phyloP scores from a whole-genome alignment of 2,113 vertebrate species.

The Trichechus manatus region DNA sequence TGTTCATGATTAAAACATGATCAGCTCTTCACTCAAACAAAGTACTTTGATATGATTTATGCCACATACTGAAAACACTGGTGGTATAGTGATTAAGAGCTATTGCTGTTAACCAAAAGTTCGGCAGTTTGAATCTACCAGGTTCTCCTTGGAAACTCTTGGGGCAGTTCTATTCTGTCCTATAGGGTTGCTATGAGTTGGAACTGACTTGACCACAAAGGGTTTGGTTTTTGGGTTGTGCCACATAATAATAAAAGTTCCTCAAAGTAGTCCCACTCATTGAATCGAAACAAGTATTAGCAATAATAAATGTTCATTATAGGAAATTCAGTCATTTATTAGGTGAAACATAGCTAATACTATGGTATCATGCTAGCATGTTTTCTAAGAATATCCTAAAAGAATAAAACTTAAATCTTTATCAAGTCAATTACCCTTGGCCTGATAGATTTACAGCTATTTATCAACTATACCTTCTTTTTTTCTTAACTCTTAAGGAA shows the following conservation, averaged over 20 bases:
- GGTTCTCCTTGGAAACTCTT: too few relatives aligned
- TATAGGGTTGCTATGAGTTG: too few relatives aligned
- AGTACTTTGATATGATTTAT: background rate
- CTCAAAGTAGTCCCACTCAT: background rate
- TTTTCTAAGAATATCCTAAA: background rate
- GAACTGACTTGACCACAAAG: too few relatives aligned
- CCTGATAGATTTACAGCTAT: background rate
- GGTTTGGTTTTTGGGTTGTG: too few relatives aligned
- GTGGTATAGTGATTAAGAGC: too few relatives aligned
- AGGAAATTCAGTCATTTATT: background rate
- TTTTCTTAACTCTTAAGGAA: background rate
- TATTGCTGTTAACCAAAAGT: too few relatives aligned
- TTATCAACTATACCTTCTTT: background rate
- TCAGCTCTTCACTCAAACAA: slow-evolving; percentile 13
- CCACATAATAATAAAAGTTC: background rate
- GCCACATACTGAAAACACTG: too few relatives aligned
- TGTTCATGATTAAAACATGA: background rate
- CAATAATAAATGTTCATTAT: background rate
- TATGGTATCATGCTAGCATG: background rate
- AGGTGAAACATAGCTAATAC: background rate
- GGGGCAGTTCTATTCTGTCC: too few relatives aligned
- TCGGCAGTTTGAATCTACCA: too few relatives aligned
- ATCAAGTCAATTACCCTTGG: background rate
- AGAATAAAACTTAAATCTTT: background rate
- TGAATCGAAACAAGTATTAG: background rate